A percentile compares a stretch with the other conserved stretches of the same genome.
Evolutionary conservation across 2,888 invertebrate species (phyloP).

Genomic region (Tetragonisca angustula): DNA sequence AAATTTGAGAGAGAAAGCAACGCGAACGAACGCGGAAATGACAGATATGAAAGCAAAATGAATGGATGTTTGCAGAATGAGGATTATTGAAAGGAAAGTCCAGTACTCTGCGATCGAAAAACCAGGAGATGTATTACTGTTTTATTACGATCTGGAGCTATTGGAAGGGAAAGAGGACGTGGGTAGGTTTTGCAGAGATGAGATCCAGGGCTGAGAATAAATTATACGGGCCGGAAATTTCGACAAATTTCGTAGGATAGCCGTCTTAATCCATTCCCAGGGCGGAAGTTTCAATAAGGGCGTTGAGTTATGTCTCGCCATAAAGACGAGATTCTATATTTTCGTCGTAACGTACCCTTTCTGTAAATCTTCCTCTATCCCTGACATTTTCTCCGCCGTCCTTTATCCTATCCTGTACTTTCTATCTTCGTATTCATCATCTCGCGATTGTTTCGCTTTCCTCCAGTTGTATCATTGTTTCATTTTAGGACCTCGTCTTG

Average conservation of each 20-base stretch:
- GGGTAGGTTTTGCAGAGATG: constrained; percentile 26
- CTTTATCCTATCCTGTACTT: background rate
- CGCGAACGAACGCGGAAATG: too few relatives aligned
- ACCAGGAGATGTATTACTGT: constrained; percentile 1
- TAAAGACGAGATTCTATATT: constrained; percentile 77
- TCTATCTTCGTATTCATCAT: background rate
- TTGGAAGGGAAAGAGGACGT: background rate
- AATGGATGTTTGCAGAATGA: too few relatives aligned
- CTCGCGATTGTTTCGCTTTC: background rate
- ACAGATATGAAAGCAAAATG: too few relatives aligned
- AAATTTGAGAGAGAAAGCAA: too few relatives aligned
- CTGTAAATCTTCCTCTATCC: constrained; percentile 44
- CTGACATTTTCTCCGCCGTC: constrained; percentile 5
- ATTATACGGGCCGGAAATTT: constrained; percentile 74
- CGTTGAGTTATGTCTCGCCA: constrained; percentile 77
- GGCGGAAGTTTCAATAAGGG: constrained; percentile 79
- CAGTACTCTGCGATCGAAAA: background rate
- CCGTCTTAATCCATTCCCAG: constrained; percentile 78
- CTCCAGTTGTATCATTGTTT: background rate
- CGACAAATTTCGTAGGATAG: constrained; percentile 77
- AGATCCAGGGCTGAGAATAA: constrained; percentile 62
- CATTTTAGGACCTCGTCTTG: background rate
- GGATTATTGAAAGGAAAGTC: background rate
- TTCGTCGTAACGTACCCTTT: constrained; percentile 51
- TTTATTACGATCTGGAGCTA: constrained; percentile 4